Evolutionary conservation across 1,140 invertebrate genomes (phyloP).

Genomic region (Drosophila paulistorum): DNA sequence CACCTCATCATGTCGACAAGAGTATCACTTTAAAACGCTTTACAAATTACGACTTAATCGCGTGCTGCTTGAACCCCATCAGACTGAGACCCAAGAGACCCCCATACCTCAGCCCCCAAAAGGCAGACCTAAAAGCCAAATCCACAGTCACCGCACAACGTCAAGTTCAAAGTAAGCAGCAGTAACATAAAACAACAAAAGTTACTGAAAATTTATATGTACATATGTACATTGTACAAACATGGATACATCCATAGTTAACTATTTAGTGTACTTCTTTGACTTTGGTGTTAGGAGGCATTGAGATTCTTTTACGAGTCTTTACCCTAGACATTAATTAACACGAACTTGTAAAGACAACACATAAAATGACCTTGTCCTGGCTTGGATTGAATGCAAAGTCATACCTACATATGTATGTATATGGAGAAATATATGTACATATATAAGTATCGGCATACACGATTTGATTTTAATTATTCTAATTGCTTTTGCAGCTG

Average conservation of each 20-base stretch:
- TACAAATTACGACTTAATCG: slow-evolving; percentile 76
- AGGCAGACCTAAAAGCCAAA: slow-evolving; percentile 19
- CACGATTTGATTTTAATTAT: slow-evolving; percentile 54
- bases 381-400: slow-evolving; percentile 15
- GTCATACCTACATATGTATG: not conserved
- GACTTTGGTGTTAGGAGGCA: slow-evolving; percentile 37
- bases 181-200: slow-evolving; percentile 37
- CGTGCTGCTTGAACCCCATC: slow-evolving; percentile 65
- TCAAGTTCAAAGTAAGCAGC: slow-evolving; percentile 57
- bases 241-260: not conserved
- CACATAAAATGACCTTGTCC: slow-evolving; percentile 43
- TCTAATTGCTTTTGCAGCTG: slow-evolving; percentile 56
- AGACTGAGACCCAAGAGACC: slow-evolving; percentile 1
- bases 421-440: not conserved
- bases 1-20: slow-evolving; percentile 58
- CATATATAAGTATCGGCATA: not conserved
- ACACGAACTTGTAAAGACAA: slow-evolving; percentile 56
- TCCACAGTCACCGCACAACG: slow-evolving; percentile 23
- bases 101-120: not conserved
- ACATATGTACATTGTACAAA: not conserved
- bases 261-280: slow-evolving; percentile 12
- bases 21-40: slow-evolving; percentile 62
- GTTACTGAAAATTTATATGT: slow-evolving; percentile 27
- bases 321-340: slow-evolving; percentile 53
- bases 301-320: slow-evolving; percentile 53